Evolutionary conservation across 2,113 vertebrate species (phyloP).

Genomic region (Nansenia antarctica): DNA sequence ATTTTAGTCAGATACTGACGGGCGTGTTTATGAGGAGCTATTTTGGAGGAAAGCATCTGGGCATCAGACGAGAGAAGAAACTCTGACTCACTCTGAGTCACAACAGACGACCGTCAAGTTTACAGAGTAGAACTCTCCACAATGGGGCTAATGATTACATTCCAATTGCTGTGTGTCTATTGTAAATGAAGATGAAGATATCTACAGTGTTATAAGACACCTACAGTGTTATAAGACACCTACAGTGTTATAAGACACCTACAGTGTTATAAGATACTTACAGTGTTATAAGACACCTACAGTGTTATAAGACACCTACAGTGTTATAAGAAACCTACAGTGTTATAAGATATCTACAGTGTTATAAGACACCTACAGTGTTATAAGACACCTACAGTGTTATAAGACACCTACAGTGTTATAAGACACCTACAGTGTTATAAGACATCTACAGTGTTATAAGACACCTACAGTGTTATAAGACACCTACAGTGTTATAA

Average conservation of each 20-base stretch:
- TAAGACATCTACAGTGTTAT: background rate
- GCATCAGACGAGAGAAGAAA: background rate
- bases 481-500: background rate
- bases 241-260: background rate
- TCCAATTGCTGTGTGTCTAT: background rate
- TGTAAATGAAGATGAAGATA: no score
- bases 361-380: background rate
- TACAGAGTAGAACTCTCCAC: background rate
- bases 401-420: background rate
- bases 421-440: background rate
- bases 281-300: background rate
- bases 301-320: background rate
- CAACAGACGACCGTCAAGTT: background rate
- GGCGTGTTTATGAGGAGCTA: background rate
- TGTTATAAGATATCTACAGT: background rate
- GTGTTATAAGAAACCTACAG: background rate
- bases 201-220: background rate
- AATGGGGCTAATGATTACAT: background rate
- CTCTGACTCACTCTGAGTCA: background rate
- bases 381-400: background rate
- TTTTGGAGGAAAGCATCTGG: background rate
- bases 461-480: background rate
- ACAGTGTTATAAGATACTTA: background rate
- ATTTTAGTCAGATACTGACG: constrained; percentile 9
- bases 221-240: background rate